phyloP scores from a whole-genome alignment of 2,888 invertebrate genomes.

The Leptopilina myrica region DNA sequence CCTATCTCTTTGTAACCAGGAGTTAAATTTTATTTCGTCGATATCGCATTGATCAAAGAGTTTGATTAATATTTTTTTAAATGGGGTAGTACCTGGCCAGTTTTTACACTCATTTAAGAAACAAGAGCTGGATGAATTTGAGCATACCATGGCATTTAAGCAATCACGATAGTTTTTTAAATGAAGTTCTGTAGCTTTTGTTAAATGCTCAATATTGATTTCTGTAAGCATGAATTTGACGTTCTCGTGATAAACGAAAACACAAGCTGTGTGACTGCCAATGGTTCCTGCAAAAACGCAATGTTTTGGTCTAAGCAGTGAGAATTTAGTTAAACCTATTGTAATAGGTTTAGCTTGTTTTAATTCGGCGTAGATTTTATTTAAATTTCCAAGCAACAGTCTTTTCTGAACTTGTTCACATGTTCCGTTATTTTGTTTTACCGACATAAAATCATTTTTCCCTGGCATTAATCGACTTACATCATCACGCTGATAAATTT shows the following conservation, averaged over 20 bases:
- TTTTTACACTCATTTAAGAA: conserved; percentile 43
- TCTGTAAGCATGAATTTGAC: conserved; percentile 47
- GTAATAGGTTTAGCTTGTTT: conserved; percentile 24
- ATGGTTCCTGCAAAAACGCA: conserved; percentile 53
- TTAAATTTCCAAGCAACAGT: conserved; percentile 45
- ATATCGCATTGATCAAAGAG: conserved; percentile 15
- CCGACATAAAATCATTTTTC: conserved; percentile 53
- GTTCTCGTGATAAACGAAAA: conserved; percentile 52
- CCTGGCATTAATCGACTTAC: conserved; percentile 44
- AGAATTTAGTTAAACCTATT: conserved; percentile 51
- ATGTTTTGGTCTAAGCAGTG: conserved; percentile 47
- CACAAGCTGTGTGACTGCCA: conserved; percentile 53
- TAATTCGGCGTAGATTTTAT: conserved; percentile 36
- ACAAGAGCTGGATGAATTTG: conserved; percentile 1
- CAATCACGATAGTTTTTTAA: neutral
- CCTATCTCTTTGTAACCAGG: conserved; percentile 12
- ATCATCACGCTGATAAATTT: conserved; percentile 3
- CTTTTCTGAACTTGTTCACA: conserved; percentile 46
- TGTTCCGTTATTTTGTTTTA: conserved; percentile 45
- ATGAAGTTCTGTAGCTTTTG: conserved; percentile 20
- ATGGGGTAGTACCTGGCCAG: conserved; percentile 42
- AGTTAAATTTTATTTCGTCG: conserved; percentile 38
- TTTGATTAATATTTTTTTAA: conserved; percentile 7
- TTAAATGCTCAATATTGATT: conserved; percentile 32
- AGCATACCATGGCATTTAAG: neutral